phyloP scores from a whole-genome alignment of 1,140 invertebrate species.

The Melipona quadrifasciata region DNA sequence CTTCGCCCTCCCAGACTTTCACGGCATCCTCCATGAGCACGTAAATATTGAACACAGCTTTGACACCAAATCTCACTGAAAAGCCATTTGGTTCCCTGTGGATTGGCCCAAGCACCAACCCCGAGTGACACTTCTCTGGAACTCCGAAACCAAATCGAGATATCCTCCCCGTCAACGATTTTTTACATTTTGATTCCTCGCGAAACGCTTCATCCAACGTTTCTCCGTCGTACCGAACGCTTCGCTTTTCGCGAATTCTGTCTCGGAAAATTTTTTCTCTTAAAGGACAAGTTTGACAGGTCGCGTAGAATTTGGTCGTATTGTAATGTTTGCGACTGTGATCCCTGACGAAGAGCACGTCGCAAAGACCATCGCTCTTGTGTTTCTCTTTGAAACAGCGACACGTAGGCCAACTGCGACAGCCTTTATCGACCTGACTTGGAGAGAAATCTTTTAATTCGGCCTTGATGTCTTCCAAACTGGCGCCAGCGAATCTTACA shows the following conservation, averaged over 20 bases:
- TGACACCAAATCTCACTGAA: not conserved
- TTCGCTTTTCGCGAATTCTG: slow-evolving; percentile 6
- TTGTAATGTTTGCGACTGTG: slow-evolving; percentile 34
- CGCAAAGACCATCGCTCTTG: slow-evolving; percentile 57
- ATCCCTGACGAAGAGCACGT: slow-evolving; percentile 65
- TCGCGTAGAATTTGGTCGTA: slow-evolving; percentile 8
- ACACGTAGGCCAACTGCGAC: slow-evolving; percentile 64
- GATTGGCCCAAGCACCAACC: slow-evolving; percentile 71
- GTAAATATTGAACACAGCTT: slow-evolving; percentile 36
- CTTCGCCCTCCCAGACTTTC: slow-evolving; percentile 69
- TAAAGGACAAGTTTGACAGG: slow-evolving; percentile 44
- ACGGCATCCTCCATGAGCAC: slow-evolving; percentile 74
- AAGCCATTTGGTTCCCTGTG: slow-evolving; percentile 7
- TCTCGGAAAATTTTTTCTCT: slow-evolving; percentile 13
- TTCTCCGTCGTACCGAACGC: slow-evolving; percentile 35
- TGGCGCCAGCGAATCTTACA: slow-evolving; percentile 62
- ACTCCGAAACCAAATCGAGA: slow-evolving; percentile 80
- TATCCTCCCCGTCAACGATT: slow-evolving; percentile 54
- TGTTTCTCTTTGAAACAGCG: slow-evolving; percentile 6
- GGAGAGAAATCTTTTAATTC: slow-evolving; percentile 46
- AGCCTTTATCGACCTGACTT: slow-evolving; percentile 32
- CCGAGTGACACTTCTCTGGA: slow-evolving; percentile 79
- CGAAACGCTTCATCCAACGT: not conserved
- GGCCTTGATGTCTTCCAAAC: slow-evolving; percentile 59
- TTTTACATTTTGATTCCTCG: not conserved